Evolutionary conservation across 2,797 vertebrate species (phyloP), one percentile per base, ranked within the genome.

Genomic region (Ceyx erithaca): DNA sequence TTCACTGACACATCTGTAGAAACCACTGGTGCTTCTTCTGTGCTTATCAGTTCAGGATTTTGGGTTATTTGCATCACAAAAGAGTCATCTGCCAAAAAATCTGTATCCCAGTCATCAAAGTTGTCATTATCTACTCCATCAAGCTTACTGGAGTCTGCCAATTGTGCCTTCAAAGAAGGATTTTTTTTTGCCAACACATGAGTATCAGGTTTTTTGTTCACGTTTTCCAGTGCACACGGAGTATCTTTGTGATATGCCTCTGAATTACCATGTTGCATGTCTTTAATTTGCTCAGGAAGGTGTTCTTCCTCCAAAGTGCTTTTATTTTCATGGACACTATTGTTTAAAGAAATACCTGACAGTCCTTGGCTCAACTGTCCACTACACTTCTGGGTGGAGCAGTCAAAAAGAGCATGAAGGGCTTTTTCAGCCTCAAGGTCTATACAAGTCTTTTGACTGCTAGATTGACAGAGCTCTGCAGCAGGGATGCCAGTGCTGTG

Each of bases 391-490:
- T 99, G 99, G 8, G 99, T 99, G 7, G 99, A 98, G 25, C 96
- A 98, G 62, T 99, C 98, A 77, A 99, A 99, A 80, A 99, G 98
- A 30, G 98, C 97, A 87, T 96, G 98, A 73, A 99, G 91, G 55
- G 98, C 98, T 30, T 97, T 97, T 31, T 98, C 98, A 88, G 93
- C 80, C 14, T 96, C 96, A 18, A 95, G 96, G 86, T 98, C 96
- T 54, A 97, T 52, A 14, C 37, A 40, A 40, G 96, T 89, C 43
- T 68, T 95, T 8, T 94, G 88, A 68, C 81, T 94, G 75, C 28
- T 93, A 8, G 37, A 67, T 0, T 90, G 96, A 67, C 88, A 83
- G 35, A 90, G 41, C 67, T 89, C 52, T 76, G 48, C 70, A 35
- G 78, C 62, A 14, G 73, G 18, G 22, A 68, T 83, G 14, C 49